Base-by-base conservation (phyloP, 2,888 invertebrate genomes). In the Eremobia ochroleuca region DNA sequence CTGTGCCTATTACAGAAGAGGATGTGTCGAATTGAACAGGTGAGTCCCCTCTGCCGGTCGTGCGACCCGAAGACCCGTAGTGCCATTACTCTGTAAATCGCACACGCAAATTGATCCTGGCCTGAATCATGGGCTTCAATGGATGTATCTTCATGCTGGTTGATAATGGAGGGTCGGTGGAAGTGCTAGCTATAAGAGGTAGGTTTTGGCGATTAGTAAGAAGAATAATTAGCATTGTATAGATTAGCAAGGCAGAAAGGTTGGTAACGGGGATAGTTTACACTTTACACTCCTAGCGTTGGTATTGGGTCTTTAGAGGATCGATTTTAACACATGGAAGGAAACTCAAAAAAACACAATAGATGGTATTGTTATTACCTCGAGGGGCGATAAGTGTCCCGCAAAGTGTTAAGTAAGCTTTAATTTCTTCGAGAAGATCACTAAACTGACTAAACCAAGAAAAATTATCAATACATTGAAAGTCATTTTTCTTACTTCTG, bases 11-110 rank as follows among this genome's bases (percentile, higher is more conserved):
- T 67, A 62, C 31, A 52, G 52, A 69, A 87, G 89, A 93, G 94
- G 94, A 94, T 91, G 94, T 92, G 87, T 92, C 93, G 81, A 94
- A 92, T 94, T 94, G 91, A 92, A 79, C 93, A 94, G 94, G 94
- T 94, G 92, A 91, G 91, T 87, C 92, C 92, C 92, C 93, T 88
- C 88, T 79, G 76, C 21, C 82, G 84, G 87, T 79, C 93, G 94
- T 93, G 92, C 81, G 93, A 92, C 91, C 89, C 83, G 74, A 70
- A 77, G 92, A 92, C 91, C 89, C 82, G 72, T 69, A 77, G 77
- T 70, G 73, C 70, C 65, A 81, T 79, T 83, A 68, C 76, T 72
- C 68, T 73, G 81, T 81, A 73, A 89, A 86, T 83, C 79, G 80
- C 79, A 87, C 82, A 88, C 88, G 85, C 87, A 85, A 87, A 83